Conservation (phyloP, 1,140 invertebrate species). For the Aricia agestis region DNA sequence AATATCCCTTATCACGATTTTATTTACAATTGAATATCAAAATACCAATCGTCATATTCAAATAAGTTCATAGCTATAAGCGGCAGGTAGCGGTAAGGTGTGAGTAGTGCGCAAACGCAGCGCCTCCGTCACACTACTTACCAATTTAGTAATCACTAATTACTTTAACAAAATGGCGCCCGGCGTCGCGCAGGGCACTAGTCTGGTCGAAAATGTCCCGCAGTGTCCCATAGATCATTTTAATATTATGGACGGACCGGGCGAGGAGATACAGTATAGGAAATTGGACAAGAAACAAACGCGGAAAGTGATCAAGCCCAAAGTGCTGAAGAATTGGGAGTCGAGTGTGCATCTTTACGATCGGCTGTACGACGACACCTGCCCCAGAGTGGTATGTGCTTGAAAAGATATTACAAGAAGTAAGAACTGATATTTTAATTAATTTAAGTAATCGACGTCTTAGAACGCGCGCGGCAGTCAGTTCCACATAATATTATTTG, state of each 20-base stretch:
- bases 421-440: too few species aligned
- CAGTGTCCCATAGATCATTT: conserved; percentile 48
- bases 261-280: conserved; percentile 28
- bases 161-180: conserved; percentile 50
- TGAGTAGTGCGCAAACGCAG: conserved; percentile 43
- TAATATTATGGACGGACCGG: conserved; percentile 22
- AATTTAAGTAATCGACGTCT: too few species aligned
- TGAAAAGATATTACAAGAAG: too few species aligned
- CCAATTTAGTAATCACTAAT: conserved; percentile 12
- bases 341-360: conserved; percentile 58
- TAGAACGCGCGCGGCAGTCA: too few species aligned
- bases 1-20: neutral
- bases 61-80: conserved; percentile 50
- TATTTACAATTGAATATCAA: neutral
- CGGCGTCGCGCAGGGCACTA: conserved; percentile 51
- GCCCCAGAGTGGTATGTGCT: conserved; percentile 56
- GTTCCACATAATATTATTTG: too few species aligned
- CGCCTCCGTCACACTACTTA: conserved; percentile 32
- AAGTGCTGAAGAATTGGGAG: conserved; percentile 60
- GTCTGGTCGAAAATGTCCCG: conserved; percentile 35
- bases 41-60: neutral
- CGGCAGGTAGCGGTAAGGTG: conserved; percentile 47
- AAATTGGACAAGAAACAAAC: conserved; percentile 44
- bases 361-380: conserved; percentile 54
- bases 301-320: conserved; percentile 50